These are phyloP conservation scores for Cladorhizidae sp. DNA, from an alignment of 37 sponge, comb jelly and placozoan species.

Conservation along the genomic window DNA sequence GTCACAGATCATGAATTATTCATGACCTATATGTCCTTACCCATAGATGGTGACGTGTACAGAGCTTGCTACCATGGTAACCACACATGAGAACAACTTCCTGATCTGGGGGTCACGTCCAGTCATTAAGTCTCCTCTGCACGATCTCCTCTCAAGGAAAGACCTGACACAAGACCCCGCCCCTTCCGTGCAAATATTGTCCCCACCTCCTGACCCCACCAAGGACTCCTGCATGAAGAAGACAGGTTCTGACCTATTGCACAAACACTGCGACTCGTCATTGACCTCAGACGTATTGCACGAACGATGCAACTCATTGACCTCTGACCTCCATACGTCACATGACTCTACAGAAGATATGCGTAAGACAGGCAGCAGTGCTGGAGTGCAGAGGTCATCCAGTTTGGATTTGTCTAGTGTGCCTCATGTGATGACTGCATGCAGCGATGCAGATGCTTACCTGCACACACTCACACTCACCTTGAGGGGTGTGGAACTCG, in stretches of 20 bases:
- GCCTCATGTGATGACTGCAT: conserved; percentile 24
- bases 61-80: conserved; percentile 78
- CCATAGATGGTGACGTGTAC: conserved; percentile 79
- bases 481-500: background rate
- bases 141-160: background rate
- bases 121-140: conserved; percentile 50
- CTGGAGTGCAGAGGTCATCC: background rate
- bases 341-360: background rate
- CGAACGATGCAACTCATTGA: background rate
- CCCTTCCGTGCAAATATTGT: too few relatives aligned
- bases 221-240: too few relatives aligned
- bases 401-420: conserved; percentile 13
- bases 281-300: too few relatives aligned
- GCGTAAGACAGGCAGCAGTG: background rate
- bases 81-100: conserved; percentile 74
- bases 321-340: background rate
- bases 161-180: background rate
- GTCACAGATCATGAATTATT: background rate
- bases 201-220: too few relatives aligned
- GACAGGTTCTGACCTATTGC: too few relatives aligned
- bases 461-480: conserved; percentile 1
- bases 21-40: background rate
- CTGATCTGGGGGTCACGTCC: conserved; percentile 87
- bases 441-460: conserved; percentile 17
- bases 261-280: too few relatives aligned